Evolutionary conservation across 2,113 vertebrate species (phyloP).

Genomic region (Gallinago jamesoni): DNA sequence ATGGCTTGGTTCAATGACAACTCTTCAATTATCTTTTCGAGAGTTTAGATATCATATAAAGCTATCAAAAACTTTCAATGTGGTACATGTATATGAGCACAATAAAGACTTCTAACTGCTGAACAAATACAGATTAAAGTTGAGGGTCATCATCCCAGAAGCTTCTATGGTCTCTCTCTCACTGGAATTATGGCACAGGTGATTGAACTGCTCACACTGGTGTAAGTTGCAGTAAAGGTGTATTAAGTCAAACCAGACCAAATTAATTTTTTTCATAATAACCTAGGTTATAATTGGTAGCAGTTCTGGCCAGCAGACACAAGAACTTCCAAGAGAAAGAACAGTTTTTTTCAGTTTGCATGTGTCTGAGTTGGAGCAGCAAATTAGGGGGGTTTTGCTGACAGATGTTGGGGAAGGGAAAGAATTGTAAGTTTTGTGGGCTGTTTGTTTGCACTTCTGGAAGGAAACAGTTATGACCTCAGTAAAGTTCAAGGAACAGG

Average conservation of each 20-base stretch:
- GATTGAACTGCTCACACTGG: not conserved
- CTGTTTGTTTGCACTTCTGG: slow-evolving; percentile 28
- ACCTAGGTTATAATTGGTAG: not conserved
- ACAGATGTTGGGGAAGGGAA: not conserved
- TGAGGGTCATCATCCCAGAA: not conserved
- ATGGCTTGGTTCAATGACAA: not conserved
- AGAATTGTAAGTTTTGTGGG: not conserved
- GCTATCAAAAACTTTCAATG: not conserved
- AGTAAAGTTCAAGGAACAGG: slow-evolving; percentile 12
- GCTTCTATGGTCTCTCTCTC: not conserved
- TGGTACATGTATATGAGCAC: not conserved
- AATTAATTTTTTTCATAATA: not conserved
- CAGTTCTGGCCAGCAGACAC: not conserved
- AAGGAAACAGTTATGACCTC: slow-evolving; percentile 7
- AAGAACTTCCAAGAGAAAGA: slow-evolving; percentile 12
- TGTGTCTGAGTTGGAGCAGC: not conserved
- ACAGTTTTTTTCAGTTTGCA: not conserved
- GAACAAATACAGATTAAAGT: not conserved
- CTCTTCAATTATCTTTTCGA: not conserved
- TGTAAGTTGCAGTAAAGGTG: not conserved
- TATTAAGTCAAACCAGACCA: not conserved
- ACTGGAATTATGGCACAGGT: not conserved
- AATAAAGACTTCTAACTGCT: not conserved
- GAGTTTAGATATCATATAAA: not conserved
- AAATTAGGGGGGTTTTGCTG: not conserved